A percentile compares a stretch with the other conserved stretches of the same genome.
phyloP scores from a whole-genome alignment of 1,140 invertebrate species.

The Dendrolimus punctatus region DNA sequence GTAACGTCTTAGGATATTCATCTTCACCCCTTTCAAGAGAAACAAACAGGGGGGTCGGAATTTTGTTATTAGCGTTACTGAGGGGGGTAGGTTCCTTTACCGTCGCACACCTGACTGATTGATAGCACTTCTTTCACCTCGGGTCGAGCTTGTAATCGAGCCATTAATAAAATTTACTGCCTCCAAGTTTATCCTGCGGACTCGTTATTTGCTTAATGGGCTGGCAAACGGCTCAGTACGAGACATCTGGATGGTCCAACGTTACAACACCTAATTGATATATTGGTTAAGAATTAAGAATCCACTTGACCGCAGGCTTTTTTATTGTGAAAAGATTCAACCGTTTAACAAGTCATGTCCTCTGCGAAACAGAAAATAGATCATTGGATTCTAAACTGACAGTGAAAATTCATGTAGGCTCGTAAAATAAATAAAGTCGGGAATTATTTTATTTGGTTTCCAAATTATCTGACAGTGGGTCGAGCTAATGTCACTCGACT shows the following conservation, averaged over 20 bases:
- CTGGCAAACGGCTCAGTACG: slow-evolving; percentile 46
- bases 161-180: slow-evolving; percentile 71
- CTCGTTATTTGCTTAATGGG: slow-evolving; percentile 65
- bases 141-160: slow-evolving; percentile 70
- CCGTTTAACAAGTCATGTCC: no score
- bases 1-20: slow-evolving; percentile 51
- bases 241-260: slow-evolving; percentile 42
- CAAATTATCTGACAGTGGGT: slow-evolving; percentile 63
- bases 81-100: slow-evolving; percentile 48
- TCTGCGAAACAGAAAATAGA: no score
- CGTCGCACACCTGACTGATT: slow-evolving; percentile 69
- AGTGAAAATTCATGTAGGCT: no score
- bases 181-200: slow-evolving; percentile 63
- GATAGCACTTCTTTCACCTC: slow-evolving; percentile 70
- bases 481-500: slow-evolving; percentile 64
- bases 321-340: no score
- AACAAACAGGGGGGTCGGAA: slow-evolving; percentile 65
- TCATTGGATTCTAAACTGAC: no score
- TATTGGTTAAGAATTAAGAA: slow-evolving; percentile 29
- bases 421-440: slow-evolving; percentile 27
- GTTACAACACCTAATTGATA: slow-evolving; percentile 37
- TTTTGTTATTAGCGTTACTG: slow-evolving; percentile 69
- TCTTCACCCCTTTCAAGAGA: slow-evolving; percentile 62
- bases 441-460: slow-evolving; percentile 61
- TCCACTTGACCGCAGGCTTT: not conserved